These are phyloP conservation scores for Strix uralensis DNA, from an alignment of 2,113 vertebrate species.

Conservation along the genomic window DNA sequence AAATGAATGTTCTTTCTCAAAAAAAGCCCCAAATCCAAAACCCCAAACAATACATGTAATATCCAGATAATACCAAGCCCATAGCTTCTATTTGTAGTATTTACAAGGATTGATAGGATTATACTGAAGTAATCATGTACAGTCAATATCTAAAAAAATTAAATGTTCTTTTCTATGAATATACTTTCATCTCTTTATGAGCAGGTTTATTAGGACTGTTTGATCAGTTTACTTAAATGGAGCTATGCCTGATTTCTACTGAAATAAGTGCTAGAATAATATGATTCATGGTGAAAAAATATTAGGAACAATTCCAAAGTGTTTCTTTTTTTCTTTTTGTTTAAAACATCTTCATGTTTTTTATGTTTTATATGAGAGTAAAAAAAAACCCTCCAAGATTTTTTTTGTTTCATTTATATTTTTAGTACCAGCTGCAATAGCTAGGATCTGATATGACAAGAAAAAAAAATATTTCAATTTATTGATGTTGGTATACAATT, in stretches of 20 bases:
- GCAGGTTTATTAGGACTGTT: not conserved
- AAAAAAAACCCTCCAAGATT: fast-evolving
- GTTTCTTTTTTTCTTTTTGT: too few relatives aligned
- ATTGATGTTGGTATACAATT: not conserved
- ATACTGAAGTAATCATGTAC: not conserved
- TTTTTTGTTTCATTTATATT: not conserved
- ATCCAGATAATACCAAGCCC: not conserved
- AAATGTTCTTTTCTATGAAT: not conserved
- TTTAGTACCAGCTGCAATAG: not conserved
- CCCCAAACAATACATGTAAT: not conserved
- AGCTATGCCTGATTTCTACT: not conserved
- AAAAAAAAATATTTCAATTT: not conserved
- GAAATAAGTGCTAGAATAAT: not conserved
- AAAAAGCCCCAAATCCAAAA: not conserved
- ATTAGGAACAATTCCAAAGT: not conserved
- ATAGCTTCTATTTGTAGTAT: not conserved
- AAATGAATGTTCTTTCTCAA: not conserved
- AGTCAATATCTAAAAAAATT: not conserved
- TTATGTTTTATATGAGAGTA: not conserved
- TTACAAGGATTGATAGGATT: not conserved
- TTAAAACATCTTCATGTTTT: not conserved
- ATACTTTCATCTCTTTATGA: not conserved
- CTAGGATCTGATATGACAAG: not conserved
- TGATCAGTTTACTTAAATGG: not conserved
- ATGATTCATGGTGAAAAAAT: not conserved